Evolutionary conservation across 1,140 invertebrate genomes (phyloP).

Genomic region (Pogonomyrmex barbatus): DNA sequence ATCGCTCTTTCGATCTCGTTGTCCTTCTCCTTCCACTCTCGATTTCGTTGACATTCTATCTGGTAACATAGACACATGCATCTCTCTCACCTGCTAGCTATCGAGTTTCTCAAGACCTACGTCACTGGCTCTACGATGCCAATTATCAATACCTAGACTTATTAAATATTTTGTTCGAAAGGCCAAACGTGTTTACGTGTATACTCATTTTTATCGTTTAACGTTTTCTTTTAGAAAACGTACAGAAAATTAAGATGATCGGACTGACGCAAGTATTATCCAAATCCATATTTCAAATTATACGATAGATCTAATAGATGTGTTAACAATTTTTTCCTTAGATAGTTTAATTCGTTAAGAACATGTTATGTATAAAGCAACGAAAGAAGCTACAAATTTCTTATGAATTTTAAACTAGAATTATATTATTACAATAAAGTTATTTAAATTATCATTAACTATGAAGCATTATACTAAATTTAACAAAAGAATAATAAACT

Average conservation of each 20-base stretch:
- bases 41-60: slow-evolving; percentile 38
- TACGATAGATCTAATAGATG: not conserved
- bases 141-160: slow-evolving; percentile 14
- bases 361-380: not conserved
- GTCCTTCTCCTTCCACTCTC: slow-evolving; percentile 27
- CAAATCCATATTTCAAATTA: not conserved
- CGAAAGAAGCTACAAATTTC: not conserved
- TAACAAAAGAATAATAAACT: not conserved
- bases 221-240: not conserved
- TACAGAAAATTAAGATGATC: not conserved
- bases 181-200: slow-evolving; percentile 19
- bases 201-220: not conserved
- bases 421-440: not conserved
- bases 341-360: not conserved
- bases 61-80: slow-evolving; percentile 50
- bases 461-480: not conserved
- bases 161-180: slow-evolving; percentile 34
- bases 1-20: slow-evolving; percentile 37
- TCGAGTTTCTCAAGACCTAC: slow-evolving; percentile 50
- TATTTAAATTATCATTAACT: not conserved
- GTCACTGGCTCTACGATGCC: slow-evolving; percentile 4
- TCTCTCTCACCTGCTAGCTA: slow-evolving; percentile 23
- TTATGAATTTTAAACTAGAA: not conserved
- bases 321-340: not conserved
- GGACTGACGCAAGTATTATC: not conserved